Base-by-base conservation (phyloP, 2,888 invertebrate species). In the Lasioglossum marginatum region DNA sequence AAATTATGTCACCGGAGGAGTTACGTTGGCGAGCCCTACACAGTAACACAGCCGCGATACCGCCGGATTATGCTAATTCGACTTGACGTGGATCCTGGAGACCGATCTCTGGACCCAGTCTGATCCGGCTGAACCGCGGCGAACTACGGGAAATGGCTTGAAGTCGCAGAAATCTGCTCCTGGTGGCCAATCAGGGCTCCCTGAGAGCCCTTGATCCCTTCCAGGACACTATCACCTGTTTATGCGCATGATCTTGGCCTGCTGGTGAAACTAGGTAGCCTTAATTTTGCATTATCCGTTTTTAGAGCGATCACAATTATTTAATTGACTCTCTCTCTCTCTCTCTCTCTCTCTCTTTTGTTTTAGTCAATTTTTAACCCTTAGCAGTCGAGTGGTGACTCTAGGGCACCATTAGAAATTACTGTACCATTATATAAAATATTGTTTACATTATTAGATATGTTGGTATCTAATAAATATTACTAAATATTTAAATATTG, bases 1-100 rank as follows among this genome's bases (percentile, higher is more conserved):
- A 73, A 73, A 73, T 73, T 48, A 73, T 48, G 72, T 48, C 48
- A 31, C 5, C 48, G 23, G 63, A 34, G 48, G 72, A 73, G 72
- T 73, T 73, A 73, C 72, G 72, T 73, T n/a, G 31, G 23, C 72
- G 48, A 48, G 14, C 2, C 31, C 48, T 23, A 19, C 23, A 48
- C 23, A 23, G 48, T 34, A 45, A 48, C 31, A 10, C 4, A 10
- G 31, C 31, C 31, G 72, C 72, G 72, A 73, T 73, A 73, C 72
- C 72, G 23, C 10, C 48, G 72, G 72, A 73, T 73, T 73, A 73
- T 73, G 72, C 34, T 73, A 73, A 73, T 73, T 73, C 48, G 5
- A 45, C 31, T 45, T 73, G 48, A 73, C 72, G 72, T 31, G 48
- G 72, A 48, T 23, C 31, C 72, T 19, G 72, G 23, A 31, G 43